These are phyloP conservation scores for Polydrusus tereticollis DNA, from an alignment of 2,888 invertebrate species.

Conservation along the genomic window DNA sequence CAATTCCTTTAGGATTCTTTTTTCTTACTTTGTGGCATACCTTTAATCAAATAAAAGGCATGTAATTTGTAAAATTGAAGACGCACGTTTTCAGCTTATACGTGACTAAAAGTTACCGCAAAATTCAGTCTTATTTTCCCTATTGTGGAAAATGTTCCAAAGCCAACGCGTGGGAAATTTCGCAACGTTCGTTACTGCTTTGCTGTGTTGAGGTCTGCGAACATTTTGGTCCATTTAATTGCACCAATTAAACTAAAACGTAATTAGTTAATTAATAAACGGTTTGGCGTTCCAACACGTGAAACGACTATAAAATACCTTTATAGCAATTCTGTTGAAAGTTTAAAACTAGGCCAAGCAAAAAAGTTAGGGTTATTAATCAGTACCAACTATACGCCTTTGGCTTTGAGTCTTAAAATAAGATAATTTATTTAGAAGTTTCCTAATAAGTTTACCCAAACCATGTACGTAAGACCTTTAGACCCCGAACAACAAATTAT, in stretches of 20 bases:
- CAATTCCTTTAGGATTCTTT: neutral
- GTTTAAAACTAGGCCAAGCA: neutral
- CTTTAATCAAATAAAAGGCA: conserved; percentile 39
- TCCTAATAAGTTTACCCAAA: conserved; percentile 36
- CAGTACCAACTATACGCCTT: conserved; percentile 11
- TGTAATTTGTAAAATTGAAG: conserved; percentile 44
- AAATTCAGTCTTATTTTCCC: conserved; percentile 31
- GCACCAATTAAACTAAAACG: conserved; percentile 38
- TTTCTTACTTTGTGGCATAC: neutral
- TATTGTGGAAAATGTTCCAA: conserved; percentile 25
- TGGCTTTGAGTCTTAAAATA: neutral
- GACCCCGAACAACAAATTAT: conserved; percentile 37
- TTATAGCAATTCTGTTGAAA: neutral
- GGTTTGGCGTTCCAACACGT: conserved; percentile 4
- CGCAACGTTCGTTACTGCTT: conserved; percentile 35
- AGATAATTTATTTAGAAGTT: conserved; percentile 33
- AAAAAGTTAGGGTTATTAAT: neutral
- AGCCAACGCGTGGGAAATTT: conserved; percentile 36
- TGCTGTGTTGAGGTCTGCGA: conserved; percentile 31
- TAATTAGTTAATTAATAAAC: conserved; percentile 45
- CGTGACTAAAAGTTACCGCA: conserved; percentile 44
- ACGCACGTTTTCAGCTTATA: conserved; percentile 40
- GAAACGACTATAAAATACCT: neutral
- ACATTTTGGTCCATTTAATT: conserved; percentile 37
- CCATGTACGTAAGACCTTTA: conserved; percentile 28